A percentile compares a stretch with the other conserved stretches of the same genome.
Conservation (phyloP, 2,888 invertebrate species). For the Petrophora chlorosata region DNA sequence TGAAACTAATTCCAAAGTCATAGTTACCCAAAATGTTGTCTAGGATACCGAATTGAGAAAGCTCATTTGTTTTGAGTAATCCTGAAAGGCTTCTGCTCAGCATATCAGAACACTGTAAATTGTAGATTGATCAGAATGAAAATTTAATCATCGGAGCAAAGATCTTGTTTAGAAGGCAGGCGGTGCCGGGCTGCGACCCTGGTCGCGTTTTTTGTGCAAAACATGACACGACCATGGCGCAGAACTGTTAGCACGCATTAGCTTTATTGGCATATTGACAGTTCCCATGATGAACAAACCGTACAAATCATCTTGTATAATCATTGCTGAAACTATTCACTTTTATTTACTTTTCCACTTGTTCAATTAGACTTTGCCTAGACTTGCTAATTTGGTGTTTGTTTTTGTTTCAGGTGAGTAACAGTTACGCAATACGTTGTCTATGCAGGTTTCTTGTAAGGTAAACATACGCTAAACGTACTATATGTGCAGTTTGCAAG, state of each 20-base stretch:
- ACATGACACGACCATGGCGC: constrained; percentile 13
- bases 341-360: constrained; percentile 43
- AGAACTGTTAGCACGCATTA: constrained; percentile 7
- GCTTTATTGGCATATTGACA: constrained; percentile 16
- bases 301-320: constrained; percentile 7
- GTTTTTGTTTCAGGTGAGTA: constrained; percentile 63
- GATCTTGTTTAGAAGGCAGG: constrained; percentile 5
- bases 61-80: too few relatives aligned
- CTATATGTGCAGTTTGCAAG: constrained; percentile 30
- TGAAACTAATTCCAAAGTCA: too few relatives aligned
- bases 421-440: constrained; percentile 51
- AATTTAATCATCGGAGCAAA: constrained; percentile 11
- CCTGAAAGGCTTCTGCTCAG: too few relatives aligned
- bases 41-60: too few relatives aligned
- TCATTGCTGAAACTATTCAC: constrained; percentile 9
- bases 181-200: constrained; percentile 23
- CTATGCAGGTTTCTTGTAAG: constrained; percentile 33
- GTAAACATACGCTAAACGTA: constrained; percentile 44
- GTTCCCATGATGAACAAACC: constrained; percentile 8
- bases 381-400: constrained; percentile 48
- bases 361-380: constrained; percentile 46
- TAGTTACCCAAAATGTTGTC: too few relatives aligned
- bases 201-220: constrained; percentile 20
- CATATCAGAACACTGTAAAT: background rate
- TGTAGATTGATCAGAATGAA: constrained; percentile 2